A percentile compares a stretch with the other conserved stretches of the same genome.
Evolutionary conservation across 2,113 vertebrate species (phyloP).

Genomic region (Sciurus niger): DNA sequence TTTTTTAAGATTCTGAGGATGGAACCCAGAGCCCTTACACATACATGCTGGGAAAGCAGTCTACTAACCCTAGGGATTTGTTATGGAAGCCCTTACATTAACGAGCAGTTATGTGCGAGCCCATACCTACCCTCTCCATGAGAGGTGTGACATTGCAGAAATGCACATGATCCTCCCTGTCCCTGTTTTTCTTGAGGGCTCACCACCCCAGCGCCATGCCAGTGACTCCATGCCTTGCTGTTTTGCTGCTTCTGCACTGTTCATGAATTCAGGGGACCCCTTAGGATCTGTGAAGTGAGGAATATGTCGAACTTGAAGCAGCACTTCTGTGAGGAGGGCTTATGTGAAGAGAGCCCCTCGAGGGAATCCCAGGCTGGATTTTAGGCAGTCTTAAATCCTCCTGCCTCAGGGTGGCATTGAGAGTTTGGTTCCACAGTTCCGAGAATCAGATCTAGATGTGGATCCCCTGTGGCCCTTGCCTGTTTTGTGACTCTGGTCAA

Average conservation of each 20-base stretch:
- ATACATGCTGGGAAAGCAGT: too few species aligned
- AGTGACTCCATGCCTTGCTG: neutral
- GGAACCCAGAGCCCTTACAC: too few species aligned
- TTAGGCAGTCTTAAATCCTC: neutral
- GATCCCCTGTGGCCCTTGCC: neutral
- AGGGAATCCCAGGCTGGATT: neutral
- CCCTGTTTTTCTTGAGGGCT: neutral
- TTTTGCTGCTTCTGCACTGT: neutral
- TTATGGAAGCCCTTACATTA: neutral
- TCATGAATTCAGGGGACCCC: neutral
- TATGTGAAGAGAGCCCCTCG: neutral
- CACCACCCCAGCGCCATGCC: neutral
- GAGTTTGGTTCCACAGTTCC: neutral
- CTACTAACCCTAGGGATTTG: neutral
- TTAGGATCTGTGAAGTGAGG: neutral
- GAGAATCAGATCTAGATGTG: neutral
- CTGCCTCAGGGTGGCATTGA: neutral
- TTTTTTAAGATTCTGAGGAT: too few species aligned
- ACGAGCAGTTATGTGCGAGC: neutral
- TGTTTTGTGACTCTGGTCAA: neutral
- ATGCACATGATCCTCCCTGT: accelerated
- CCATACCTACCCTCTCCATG: too few species aligned
- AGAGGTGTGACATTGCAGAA: neutral
- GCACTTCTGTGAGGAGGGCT: too few species aligned
- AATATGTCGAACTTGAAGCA: neutral